phyloP scores from a whole-genome alignment of 1,140 invertebrate species.

The Bradysia coprophila region DNA sequence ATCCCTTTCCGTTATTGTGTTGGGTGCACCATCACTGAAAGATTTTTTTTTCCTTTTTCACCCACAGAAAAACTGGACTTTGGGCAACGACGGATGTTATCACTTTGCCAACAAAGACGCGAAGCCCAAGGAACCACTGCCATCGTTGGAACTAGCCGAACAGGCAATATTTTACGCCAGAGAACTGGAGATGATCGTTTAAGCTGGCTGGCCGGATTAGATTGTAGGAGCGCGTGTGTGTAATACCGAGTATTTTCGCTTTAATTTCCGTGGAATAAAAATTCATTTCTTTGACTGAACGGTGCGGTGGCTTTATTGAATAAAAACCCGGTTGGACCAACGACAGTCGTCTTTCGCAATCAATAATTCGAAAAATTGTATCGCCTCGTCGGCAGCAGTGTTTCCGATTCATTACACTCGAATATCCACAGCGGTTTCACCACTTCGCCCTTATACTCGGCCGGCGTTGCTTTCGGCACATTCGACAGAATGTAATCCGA shows the following conservation, averaged over 20 bases:
- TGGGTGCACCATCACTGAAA: too few species aligned
- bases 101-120: slow-evolving; percentile 51
- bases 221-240: too few species aligned
- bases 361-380: slow-evolving; percentile 1
- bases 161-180: slow-evolving; percentile 93
- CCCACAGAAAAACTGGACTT: slow-evolving; percentile 54
- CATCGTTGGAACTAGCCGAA: slow-evolving; percentile 73
- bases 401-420: background rate
- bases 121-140: slow-evolving; percentile 63
- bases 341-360: too few species aligned
- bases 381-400: background rate
- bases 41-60: too few species aligned
- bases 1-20: too few species aligned
- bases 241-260: too few species aligned
- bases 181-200: slow-evolving; percentile 99
- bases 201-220: too few species aligned
- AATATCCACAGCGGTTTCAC: background rate
- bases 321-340: too few species aligned
- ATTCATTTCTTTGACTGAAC: too few species aligned
- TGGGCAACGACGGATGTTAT: slow-evolving; percentile 62
- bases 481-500: background rate
- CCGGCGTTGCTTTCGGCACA: background rate
- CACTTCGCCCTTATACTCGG: background rate
- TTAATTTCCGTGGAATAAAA: too few species aligned
- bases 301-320: too few species aligned